Evolutionary conservation across 2,888 invertebrate genomes (phyloP), one percentile per base, ranked within the genome.

Genomic region (Amiota communis): DNA sequence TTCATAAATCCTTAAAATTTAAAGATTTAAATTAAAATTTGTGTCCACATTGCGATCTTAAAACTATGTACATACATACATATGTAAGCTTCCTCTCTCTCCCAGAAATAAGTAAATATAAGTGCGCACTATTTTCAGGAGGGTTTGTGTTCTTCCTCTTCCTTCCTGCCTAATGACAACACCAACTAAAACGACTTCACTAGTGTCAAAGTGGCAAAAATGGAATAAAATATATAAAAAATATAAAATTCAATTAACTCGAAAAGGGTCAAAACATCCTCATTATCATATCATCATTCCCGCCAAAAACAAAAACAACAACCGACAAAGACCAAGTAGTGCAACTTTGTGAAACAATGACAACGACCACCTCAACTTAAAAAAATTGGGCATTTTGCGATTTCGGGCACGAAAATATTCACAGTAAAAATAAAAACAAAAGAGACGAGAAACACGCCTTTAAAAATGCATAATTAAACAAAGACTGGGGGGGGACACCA

Each of bases 221-320:
- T 53, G 4, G 53, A 17, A n/a, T n/a, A n/a, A 23, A 23, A 23
- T 3, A 23, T 2, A 23, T 2, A 59, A 10, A 23, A 63, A 23
- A 23, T 36, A 8, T 23, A 63, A 57, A 36, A 70, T 70, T 53
- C 59, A 70, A 59, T 70, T 61, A 70, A 61, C 75, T 75, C 71
- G 72, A 71, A 72, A 70, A 70, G 17, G 74, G 67, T 68, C 67
- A 71, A 67, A 13, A 71, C 80, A 6, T 36, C 8, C 4, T 36
- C 36, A 36, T 36, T 36, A 36, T 36, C 81, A 82, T 23, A 78
- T 78, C 80, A 46, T 20, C 13, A 80, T 76, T 74, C 73, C 64
- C 64, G 67, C 59, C 46, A 69, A 48, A 74, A 67, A 23, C 46
- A 51, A 11, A 57, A 63, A 71, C 63, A 61, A 53, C 56, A 65